phyloP scores from a whole-genome alignment of 1,140 invertebrate species.

The Gyrodactylus salaris region DNA sequence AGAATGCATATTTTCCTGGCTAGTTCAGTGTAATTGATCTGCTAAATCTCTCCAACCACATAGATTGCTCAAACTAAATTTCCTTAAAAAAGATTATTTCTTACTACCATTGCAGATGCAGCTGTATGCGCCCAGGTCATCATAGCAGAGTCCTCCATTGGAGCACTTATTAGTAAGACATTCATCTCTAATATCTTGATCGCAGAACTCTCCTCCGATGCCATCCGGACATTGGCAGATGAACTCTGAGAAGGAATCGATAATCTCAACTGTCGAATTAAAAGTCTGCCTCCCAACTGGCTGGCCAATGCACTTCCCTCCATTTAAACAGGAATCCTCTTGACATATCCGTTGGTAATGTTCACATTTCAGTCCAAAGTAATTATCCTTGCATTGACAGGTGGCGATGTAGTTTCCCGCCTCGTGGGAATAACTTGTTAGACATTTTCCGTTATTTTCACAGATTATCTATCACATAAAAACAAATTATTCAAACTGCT shows the following conservation, averaged over 20 bases:
- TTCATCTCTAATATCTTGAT: constrained; percentile 12
- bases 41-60: no score
- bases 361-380: background rate
- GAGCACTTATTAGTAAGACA: constrained; percentile 17
- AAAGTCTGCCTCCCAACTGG: background rate
- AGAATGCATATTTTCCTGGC: no score
- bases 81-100: no score
- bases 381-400: background rate
- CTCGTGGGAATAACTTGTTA: background rate
- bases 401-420: background rate
- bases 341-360: background rate
- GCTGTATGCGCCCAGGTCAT: constrained; percentile 13
- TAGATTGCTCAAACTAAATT: background rate
- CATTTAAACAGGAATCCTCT: background rate
- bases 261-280: background rate
- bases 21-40: no score
- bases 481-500: no score
- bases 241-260: background rate
- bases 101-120: constrained; percentile 11
- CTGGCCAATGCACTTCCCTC: background rate
- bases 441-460: background rate
- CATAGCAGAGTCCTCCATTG: constrained; percentile 14
- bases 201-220: background rate
- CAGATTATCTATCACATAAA: no score
- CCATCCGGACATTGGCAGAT: background rate